Percentiles rank a stretch among this genome's conserved stretches.
These are phyloP conservation scores for Drosophila mimetica DNA, from an alignment of 2,888 invertebrate species.

Conservation along the genomic window DNA sequence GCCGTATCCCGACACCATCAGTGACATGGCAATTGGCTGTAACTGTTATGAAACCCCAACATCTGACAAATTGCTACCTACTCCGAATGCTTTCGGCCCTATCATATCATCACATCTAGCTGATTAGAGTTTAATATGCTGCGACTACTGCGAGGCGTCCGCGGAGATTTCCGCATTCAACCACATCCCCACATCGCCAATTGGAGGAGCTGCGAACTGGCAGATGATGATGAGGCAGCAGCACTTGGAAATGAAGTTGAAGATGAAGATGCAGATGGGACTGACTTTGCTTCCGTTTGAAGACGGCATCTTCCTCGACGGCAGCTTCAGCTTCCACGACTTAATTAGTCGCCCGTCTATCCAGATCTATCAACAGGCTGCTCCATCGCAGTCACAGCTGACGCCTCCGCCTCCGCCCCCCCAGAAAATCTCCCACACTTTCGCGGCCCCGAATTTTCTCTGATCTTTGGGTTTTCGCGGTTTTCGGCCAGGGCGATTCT, in stretches of 20 bases:
- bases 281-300: conserved; percentile 62
- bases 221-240: conserved; percentile 17
- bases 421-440: conserved; percentile 75
- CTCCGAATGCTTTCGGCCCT: conserved; percentile 47
- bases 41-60: conserved; percentile 51
- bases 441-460: conserved; percentile 62
- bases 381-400: conserved; percentile 57
- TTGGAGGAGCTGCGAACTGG: conserved; percentile 26
- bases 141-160: conserved; percentile 51
- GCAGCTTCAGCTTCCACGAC: conserved; percentile 43
- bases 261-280: conserved; percentile 18
- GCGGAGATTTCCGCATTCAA: conserved; percentile 71
- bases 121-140: conserved; percentile 51
- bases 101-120: conserved; percentile 53
- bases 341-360: conserved; percentile 64
- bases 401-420: too few species aligned
- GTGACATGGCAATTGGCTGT: conserved; percentile 50
- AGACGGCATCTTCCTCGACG: conserved; percentile 15
- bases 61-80: conserved; percentile 52
- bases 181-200: conserved; percentile 37
- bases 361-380: conserved; percentile 54
- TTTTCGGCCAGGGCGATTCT: conserved; percentile 15
- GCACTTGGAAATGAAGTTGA: conserved; percentile 13
- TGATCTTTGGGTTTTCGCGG: conserved; percentile 13
- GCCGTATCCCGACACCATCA: conserved; percentile 44